A percentile compares a stretch with the other conserved stretches of the same genome.
These are phyloP conservation scores for Epinotia demarniana DNA, from an alignment of 2,888 invertebrate species.

Conservation along the genomic window DNA sequence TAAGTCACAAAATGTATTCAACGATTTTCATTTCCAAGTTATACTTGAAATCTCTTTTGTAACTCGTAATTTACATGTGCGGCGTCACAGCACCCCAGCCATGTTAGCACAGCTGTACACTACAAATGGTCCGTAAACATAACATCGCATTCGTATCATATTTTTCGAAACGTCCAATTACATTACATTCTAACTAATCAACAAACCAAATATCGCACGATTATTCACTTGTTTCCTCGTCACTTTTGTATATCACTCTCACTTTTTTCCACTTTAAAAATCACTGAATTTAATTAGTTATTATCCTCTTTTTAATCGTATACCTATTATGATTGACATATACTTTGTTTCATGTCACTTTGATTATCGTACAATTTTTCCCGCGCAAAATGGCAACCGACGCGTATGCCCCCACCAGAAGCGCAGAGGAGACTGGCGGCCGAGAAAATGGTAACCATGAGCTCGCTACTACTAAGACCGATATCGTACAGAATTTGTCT, in stretches of 20 bases:
- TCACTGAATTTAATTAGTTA: conserved; percentile 18
- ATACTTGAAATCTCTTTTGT: conserved; percentile 60
- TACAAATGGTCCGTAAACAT: conserved; percentile 54
- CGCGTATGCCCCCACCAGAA: conserved; percentile 59
- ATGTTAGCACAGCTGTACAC: conserved; percentile 61
- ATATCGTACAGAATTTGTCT: conserved; percentile 5
- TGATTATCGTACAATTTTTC: conserved; percentile 53
- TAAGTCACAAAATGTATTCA: not conserved
- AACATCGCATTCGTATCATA: conserved; percentile 59
- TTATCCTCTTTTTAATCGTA: conserved; percentile 48
- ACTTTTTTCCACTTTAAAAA: conserved; percentile 6
- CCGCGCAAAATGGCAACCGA: conserved; percentile 63
- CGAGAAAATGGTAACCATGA: conserved; percentile 43
- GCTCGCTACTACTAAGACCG: not conserved
- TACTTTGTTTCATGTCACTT: conserved; percentile 13
- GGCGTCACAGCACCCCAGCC: conserved; percentile 55
- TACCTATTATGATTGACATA: conserved; percentile 5
- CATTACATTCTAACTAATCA: conserved; percentile 46
- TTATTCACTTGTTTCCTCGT: conserved; percentile 23
- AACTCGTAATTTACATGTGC: conserved; percentile 59
- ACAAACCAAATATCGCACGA: conserved; percentile 36
- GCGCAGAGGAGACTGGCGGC: conserved; percentile 60
- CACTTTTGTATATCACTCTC: conserved; percentile 38
- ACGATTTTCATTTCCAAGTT: conserved; percentile 40
- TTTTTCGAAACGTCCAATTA: conserved; percentile 48